phyloP scores from a whole-genome alignment of 2,797 vertebrate genomes.

The Tachyglossus aculeatus region DNA sequence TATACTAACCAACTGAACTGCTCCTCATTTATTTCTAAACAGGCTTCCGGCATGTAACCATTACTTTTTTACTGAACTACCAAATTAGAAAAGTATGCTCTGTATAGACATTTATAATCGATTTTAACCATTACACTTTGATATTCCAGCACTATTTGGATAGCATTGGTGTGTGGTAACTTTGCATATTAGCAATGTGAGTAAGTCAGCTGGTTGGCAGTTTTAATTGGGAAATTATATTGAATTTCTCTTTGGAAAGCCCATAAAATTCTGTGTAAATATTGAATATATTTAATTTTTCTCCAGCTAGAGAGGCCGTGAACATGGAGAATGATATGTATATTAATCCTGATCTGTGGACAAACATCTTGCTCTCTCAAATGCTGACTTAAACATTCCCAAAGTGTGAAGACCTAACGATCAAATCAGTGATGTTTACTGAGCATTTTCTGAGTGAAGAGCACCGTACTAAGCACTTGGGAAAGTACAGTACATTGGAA shows the following conservation, averaged over 20 bases:
- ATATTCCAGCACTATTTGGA: slow-evolving; percentile 27
- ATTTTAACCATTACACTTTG: slow-evolving; percentile 53
- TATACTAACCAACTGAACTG: too few relatives aligned
- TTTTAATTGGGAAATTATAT: slow-evolving; percentile 68
- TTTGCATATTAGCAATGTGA: slow-evolving; percentile 51
- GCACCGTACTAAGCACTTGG: too few relatives aligned
- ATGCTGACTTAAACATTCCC: slow-evolving; percentile 17
- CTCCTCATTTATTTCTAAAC: too few relatives aligned
- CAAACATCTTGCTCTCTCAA: slow-evolving; percentile 13
- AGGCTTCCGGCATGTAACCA: too few relatives aligned
- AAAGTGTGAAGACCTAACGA: neutral
- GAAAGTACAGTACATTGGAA: too few relatives aligned
- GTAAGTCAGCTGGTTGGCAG: slow-evolving; percentile 55
- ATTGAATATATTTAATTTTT: slow-evolving; percentile 50
- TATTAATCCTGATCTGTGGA: slow-evolving; percentile 33
- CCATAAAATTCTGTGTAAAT: slow-evolving; percentile 58
- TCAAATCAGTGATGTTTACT: too few relatives aligned
- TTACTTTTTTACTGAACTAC: too few relatives aligned
- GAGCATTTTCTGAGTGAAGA: too few relatives aligned
- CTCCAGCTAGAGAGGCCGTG: neutral
- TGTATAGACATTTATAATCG: slow-evolving; percentile 52
- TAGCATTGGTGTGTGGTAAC: slow-evolving; percentile 15
- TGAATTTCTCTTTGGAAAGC: slow-evolving; percentile 58
- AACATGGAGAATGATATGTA: slow-evolving; percentile 14
- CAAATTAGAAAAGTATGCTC: neutral